Conservation (phyloP, 1,140 invertebrate genomes). For the Caerostris darwini region DNA sequence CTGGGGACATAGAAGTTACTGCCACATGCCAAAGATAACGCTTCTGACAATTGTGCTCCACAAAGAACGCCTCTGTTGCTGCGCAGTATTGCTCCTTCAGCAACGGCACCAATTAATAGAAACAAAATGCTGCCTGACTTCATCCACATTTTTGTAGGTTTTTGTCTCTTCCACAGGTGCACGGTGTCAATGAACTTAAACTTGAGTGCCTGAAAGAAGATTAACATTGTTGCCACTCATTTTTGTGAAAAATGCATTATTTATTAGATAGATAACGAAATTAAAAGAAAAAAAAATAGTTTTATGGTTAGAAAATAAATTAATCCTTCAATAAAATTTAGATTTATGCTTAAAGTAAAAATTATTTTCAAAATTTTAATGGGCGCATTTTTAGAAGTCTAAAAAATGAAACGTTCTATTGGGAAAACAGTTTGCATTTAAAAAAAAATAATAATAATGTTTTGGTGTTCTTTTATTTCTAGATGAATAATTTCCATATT, state of each 20-base stretch:
- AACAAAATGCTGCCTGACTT: neutral
- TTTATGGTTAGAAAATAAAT: too few relatives aligned
- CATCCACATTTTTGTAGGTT: neutral
- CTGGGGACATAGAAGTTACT: constrained; percentile 34
- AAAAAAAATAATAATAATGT: too few relatives aligned
- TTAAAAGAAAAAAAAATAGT: too few relatives aligned
- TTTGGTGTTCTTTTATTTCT: too few relatives aligned
- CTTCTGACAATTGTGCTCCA: constrained; percentile 40
- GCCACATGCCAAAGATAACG: constrained; percentile 51
- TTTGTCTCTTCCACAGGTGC: neutral
- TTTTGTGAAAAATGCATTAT: neutral
- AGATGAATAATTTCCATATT: too few relatives aligned
- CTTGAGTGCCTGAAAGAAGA: neutral
- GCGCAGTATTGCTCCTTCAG: neutral
- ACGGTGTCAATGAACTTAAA: neutral
- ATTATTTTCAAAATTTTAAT: too few relatives aligned
- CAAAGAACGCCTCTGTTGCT: neutral
- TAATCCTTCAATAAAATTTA: too few relatives aligned
- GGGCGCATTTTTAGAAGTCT: too few relatives aligned
- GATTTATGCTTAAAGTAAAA: too few relatives aligned
- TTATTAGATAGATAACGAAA: too few relatives aligned
- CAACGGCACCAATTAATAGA: neutral
- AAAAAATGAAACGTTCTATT: too few relatives aligned
- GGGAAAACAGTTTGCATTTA: too few relatives aligned
- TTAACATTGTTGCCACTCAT: neutral